A percentile compares a stretch with the other conserved stretches of the same genome.
Conservation (phyloP, 2,888 invertebrate genomes). For the Nymphalis c-album region DNA sequence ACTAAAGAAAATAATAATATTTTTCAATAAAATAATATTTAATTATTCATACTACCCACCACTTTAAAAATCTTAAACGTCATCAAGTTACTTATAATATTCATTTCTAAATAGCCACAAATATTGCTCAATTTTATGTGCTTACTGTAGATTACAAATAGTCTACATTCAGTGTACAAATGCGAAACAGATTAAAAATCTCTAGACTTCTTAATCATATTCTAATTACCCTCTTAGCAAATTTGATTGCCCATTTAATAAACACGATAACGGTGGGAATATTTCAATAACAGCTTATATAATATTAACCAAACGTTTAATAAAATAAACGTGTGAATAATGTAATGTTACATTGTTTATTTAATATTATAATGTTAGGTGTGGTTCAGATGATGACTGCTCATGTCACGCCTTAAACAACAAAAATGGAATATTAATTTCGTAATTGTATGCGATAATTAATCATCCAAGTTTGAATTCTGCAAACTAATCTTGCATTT, state of each 20-base stretch:
- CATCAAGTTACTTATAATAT: too few relatives aligned
- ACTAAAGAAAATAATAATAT: too few relatives aligned
- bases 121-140: neutral
- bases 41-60: too few relatives aligned
- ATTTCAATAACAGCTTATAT: conserved; percentile 11
- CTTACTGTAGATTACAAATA: neutral
- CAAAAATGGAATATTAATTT: conserved; percentile 49
- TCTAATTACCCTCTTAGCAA: conserved; percentile 20
- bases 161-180: neutral
- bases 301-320: conserved; percentile 29
- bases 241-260: conserved; percentile 24
- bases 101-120: too few relatives aligned
- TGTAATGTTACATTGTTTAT: conserved; percentile 41
- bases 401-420: conserved; percentile 51
- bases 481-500: conserved; percentile 30
- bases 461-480: conserved; percentile 49
- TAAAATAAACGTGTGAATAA: conserved; percentile 39
- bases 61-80: too few relatives aligned
- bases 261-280: conserved; percentile 19
- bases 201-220: conserved; percentile 13
- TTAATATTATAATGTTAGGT: conserved; percentile 40
- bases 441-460: conserved; percentile 56
- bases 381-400: conserved; percentile 39
- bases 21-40: too few relatives aligned
- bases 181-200: neutral